Base-by-base conservation (phyloP, 1,140 invertebrate genomes). In the Cotesia vestalis region DNA sequence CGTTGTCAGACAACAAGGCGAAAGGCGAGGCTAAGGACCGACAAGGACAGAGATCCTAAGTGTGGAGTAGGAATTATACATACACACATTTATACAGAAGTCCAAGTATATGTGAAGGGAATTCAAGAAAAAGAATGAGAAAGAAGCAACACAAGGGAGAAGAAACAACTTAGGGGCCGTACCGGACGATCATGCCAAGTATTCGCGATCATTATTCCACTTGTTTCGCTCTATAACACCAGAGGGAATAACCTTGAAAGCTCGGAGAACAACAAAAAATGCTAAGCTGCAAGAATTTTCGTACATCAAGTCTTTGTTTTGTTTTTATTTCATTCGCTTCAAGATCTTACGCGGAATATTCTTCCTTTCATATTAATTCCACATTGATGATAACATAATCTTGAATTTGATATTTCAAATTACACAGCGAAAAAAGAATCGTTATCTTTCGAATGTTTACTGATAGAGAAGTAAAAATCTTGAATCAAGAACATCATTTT, bases 161-260 rank as follows among this genome's bases (percentile, higher is more conserved):
- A 78, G 75, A 78, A 78, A 76, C 75, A 73, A 78, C 75, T 77
- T 78, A 79, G 79, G 77, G 80, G 80, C 79, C 74, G 78, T 81
- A 79, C 77, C 78, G 72, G 68, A 74, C 76, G 72, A 63, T 74
- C 73, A 71, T 71, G 74, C 75, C 78, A 72, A 78, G 79, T 78
- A 83, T 84, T 83, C 79, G 73, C 78, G 81, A 84, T 85, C 82
- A 81, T 84, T 85, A 83, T 85, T 84, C 79, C 75, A 70, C 75
- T 76, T 75, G 75, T 75, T 80, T 75, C 76, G n/a, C 51, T 38
- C 76, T 46, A 46, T 46, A 60, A 63, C 68, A 71, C 68, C 73
- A 59, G 79, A 77, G 76, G 76, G 80, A 77, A 75, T 74, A 20
- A 20, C 57, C 17, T 20, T 17, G 57, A 59, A 59, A 59, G 17